Evolutionary conservation across 1,140 invertebrate species (phyloP).

Genomic region (Trinorchestia longiramus): DNA sequence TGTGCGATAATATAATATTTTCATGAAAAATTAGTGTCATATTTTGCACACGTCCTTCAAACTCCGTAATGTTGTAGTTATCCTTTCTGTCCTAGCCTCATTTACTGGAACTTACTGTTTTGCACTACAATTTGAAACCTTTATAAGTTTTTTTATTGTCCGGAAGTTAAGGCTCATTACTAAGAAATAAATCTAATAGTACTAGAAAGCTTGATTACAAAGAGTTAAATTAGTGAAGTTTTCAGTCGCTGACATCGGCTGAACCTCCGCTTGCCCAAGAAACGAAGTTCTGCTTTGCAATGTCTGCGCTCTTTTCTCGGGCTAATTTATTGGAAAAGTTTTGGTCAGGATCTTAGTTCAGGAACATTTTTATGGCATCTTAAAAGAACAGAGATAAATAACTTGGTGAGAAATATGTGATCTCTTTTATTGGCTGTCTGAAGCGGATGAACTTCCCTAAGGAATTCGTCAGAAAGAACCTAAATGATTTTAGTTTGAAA

Average conservation of each 20-base stretch:
- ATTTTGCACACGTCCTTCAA: no score
- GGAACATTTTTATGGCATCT: background rate
- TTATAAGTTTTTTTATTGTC: background rate
- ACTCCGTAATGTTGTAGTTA: no score
- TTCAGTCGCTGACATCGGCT: background rate
- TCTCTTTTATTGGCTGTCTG: background rate
- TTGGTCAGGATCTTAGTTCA: background rate
- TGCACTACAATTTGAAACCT: background rate
- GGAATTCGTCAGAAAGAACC: background rate
- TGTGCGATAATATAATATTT: no score
- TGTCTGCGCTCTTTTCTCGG: background rate
- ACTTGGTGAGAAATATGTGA: background rate
- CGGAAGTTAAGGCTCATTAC: background rate
- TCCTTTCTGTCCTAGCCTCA: background rate
- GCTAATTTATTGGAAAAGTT: conserved; percentile 9
- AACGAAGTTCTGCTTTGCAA: background rate
- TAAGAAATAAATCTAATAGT: background rate
- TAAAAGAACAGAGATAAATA: background rate
- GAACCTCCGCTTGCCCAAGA: background rate
- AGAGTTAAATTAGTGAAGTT: background rate
- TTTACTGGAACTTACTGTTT: background rate
- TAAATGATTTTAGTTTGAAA: background rate
- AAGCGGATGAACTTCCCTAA: background rate
- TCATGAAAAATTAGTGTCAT: no score
- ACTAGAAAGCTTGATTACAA: background rate